Evolutionary conservation across 1,140 invertebrate species (phyloP).

Genomic region (Heliconius nattereri): DNA sequence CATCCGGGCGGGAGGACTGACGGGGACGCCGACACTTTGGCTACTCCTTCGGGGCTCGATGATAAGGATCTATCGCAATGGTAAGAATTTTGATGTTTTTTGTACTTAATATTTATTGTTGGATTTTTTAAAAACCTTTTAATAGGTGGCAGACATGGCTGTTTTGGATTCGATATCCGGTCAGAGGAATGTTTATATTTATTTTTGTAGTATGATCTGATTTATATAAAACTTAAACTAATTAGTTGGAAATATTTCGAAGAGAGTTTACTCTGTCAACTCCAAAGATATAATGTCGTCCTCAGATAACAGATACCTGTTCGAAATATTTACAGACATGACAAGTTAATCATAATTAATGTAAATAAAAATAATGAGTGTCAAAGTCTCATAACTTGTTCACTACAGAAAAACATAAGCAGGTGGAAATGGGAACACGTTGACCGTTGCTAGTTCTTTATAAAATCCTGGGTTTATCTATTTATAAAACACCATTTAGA

Average conservation of each 20-base stretch:
- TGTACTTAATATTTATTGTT: not conserved
- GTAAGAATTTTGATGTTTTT: constrained; percentile 48
- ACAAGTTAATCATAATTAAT: not conserved
- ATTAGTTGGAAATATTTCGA: not conserved
- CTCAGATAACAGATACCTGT: not conserved
- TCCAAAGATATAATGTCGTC: not conserved
- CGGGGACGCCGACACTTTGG: constrained; percentile 80
- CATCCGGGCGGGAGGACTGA: constrained; percentile 76
- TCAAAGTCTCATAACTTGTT: not conserved
- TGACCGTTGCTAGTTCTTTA: no score
- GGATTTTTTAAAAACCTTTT: no score
- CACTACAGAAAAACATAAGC: not conserved
- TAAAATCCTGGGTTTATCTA: no score
- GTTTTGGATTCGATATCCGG: not conserved
- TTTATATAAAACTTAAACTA: not conserved
- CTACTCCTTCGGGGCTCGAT: constrained; percentile 77
- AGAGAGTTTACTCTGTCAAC: not conserved
- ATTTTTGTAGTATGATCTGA: no score
- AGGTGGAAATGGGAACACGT: no score
- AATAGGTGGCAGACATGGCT: no score
- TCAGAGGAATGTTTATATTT: not conserved
- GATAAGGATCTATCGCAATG: constrained; percentile 78
- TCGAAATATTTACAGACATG: not conserved
- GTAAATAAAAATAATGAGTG: not conserved
- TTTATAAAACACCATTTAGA: no score